Conservation (phyloP, 35 echinoderm and acorn worm species). For the Holothuria glaberrima region DNA sequence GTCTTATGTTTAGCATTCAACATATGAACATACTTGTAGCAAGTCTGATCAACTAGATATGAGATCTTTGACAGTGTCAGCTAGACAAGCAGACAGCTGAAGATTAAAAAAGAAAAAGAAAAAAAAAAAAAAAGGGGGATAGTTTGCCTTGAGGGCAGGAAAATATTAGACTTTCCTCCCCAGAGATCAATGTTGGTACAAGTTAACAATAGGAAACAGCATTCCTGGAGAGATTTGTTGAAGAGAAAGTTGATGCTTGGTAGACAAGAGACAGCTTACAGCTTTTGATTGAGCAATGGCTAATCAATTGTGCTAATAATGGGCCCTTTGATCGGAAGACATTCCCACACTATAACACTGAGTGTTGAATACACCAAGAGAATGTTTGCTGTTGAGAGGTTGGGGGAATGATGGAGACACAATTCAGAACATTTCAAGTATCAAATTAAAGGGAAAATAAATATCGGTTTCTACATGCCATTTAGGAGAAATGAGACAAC, state of each 20-base stretch:
- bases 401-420: neutral
- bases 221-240: constrained; percentile 24
- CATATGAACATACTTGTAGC: too few species aligned
- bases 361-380: neutral
- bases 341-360: constrained; percentile 30
- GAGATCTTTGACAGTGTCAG: too few species aligned
- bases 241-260: neutral
- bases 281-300: neutral
- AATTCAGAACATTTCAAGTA: neutral
- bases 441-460: constrained; percentile 13
- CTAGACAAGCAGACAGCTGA: too few species aligned
- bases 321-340: constrained; percentile 3
- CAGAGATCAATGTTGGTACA: constrained; percentile 44
- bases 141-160: constrained; percentile 5
- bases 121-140: neutral
- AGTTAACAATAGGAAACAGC: constrained; percentile 32
- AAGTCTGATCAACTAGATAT: too few species aligned
- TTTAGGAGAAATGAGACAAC: neutral
- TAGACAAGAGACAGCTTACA: constrained; percentile 2
- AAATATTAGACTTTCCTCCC: constrained; percentile 24
- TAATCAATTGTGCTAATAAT: constrained; percentile 38
- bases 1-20: too few species aligned
- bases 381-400: neutral
- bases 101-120: neutral
- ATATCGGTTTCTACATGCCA: neutral